Base-by-base conservation (phyloP, 2,113 vertebrate genomes). In the Bubo blakistoni region DNA sequence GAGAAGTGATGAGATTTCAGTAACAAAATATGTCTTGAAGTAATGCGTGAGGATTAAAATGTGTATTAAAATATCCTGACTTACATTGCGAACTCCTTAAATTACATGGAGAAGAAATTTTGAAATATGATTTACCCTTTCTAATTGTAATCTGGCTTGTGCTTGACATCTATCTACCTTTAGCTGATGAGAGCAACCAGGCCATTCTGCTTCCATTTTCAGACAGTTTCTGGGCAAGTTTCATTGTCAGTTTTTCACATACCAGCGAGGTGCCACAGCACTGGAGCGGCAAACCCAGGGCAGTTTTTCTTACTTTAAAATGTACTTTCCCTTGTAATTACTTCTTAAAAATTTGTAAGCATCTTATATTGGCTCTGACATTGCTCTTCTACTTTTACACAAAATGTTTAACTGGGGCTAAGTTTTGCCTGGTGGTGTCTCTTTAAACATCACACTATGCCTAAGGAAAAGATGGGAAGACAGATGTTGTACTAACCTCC, bases 401-500 rank as follows among this genome's bases (percentile, higher is more conserved):
- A 36, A 29, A 84, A 57, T 0, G 0, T 59, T 71, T 83, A 78
- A 55, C 2, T 67, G 14, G 25, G 58, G 57, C 52, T 63, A 74
- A 81, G 8, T 71, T 96, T 93, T 12, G 9, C 40, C 61, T 73
- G 57, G 15, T 80, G 59, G 11, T 59, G 16, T 84, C 65, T 86
- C 47, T 95, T 74, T 80, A 84, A 72, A 61, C 49, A 62, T 29
- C 21, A 13, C 4, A 3, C 18, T 74, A 59, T 72, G 80, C 51
- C 54, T 72, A 67, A 90, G 65, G 51, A 91, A 81, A 94, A 80
- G 54, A 66, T 52, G 47, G 24, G 81, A 90, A 96, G 86, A 71
- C 89, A 97, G 94, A 89, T 97, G 94, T 94, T 96, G 44, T 80
- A 12, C 40, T 88, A 94, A 96, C 85, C 86, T 97, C 55, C n/a